Conservation (phyloP, 2,113 vertebrate species). For the Notothenia coriiceps region DNA sequence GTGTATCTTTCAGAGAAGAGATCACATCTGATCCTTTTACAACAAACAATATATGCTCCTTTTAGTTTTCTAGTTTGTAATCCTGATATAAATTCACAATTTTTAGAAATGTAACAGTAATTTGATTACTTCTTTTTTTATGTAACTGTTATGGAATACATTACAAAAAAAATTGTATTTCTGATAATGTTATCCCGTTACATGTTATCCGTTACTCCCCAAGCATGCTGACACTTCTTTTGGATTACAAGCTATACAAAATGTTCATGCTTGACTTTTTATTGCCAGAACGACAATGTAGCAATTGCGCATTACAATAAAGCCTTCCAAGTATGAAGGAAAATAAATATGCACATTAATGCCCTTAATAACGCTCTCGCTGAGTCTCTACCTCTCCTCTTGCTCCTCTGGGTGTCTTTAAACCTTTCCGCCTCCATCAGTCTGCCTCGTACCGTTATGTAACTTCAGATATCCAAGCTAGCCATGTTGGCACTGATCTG, state of each 20-base stretch:
- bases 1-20: too few relatives aligned
- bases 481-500: slow-evolving; percentile 58
- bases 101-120: too few relatives aligned
- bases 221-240: background rate
- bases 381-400: slow-evolving; percentile 11
- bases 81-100: too few relatives aligned
- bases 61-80: too few relatives aligned
- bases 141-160: too few relatives aligned
- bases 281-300: too few relatives aligned
- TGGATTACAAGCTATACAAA: background rate
- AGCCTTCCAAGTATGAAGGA: slow-evolving; percentile 32
- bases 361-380: slow-evolving; percentile 30
- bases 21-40: too few relatives aligned
- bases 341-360: slow-evolving; percentile 42
- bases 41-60: too few relatives aligned
- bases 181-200: too few relatives aligned
- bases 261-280: background rate
- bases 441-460: slow-evolving; percentile 47
- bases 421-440: slow-evolving; percentile 35
- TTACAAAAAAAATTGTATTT: too few relatives aligned
- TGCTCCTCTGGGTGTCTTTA: slow-evolving; percentile 27
- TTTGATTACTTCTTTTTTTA: too few relatives aligned
- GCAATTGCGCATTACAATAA: background rate
- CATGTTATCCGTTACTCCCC: too few relatives aligned
- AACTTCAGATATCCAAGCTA: slow-evolving; percentile 54